phyloP scores from a whole-genome alignment of 2,888 invertebrate genomes.

The Carterocephalus palaemon region DNA sequence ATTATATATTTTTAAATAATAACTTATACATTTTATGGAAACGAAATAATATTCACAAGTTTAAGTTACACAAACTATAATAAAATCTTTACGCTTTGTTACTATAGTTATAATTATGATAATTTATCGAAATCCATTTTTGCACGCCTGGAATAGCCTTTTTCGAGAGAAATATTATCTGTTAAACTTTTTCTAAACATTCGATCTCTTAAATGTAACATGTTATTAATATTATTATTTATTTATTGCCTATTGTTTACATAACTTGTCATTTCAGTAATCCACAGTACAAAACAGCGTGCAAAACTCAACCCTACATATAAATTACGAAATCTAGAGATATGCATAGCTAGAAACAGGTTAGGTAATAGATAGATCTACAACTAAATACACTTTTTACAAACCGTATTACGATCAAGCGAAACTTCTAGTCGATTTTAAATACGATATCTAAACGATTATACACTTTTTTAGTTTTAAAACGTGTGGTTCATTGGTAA shows the following conservation, averaged over 20 bases:
- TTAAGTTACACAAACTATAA: constrained; percentile 51
- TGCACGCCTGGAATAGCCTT: constrained; percentile 34
- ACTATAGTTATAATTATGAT: constrained; percentile 39
- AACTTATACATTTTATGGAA: constrained; percentile 19
- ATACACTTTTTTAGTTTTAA: constrained; percentile 43
- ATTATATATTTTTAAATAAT: neutral
- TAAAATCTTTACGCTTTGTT: constrained; percentile 53
- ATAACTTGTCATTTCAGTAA: constrained; percentile 1
- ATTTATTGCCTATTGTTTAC: constrained; percentile 10
- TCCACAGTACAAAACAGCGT: constrained; percentile 26
- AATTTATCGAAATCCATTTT: constrained; percentile 42
- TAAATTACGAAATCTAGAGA: constrained; percentile 70
- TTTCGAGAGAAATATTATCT: neutral
- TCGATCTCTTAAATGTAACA: constrained; percentile 10
- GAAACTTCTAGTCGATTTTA: constrained; percentile 64
- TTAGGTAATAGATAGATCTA: constrained; percentile 66
- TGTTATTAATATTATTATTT: constrained; percentile 5
- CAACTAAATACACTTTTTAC: constrained; percentile 78
- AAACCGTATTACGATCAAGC: constrained; percentile 69
- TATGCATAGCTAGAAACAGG: constrained; percentile 76
- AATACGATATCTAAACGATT: constrained; percentile 59
- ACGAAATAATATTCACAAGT: constrained; percentile 52
- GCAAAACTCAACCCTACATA: constrained; percentile 32
- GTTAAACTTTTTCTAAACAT: constrained; percentile 4
- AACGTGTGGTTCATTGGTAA: constrained; percentile 28